A percentile compares a stretch with the other conserved stretches of the same genome.
Evolutionary conservation across 2,113 vertebrate genomes (phyloP).

Genomic region (Sisor rabdophorus): DNA sequence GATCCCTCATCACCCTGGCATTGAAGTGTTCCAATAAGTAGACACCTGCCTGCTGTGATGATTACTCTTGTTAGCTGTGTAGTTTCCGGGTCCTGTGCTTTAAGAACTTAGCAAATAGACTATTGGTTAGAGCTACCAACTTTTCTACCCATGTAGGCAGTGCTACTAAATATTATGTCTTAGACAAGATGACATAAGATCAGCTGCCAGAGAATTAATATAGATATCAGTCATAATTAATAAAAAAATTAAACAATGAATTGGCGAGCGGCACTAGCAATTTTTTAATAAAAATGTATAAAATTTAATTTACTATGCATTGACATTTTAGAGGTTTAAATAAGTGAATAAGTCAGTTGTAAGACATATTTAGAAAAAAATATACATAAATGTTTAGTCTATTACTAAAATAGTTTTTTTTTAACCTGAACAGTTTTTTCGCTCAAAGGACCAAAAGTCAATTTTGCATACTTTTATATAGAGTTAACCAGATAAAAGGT

Average conservation of each 20-base stretch:
- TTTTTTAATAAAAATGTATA: background rate
- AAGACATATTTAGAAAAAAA: background rate
- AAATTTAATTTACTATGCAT: background rate
- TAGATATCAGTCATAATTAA: constrained; percentile 1
- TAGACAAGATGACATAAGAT: constrained; percentile 29
- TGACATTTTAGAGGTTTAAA: background rate
- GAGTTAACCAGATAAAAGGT: background rate
- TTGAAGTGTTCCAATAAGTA: constrained; percentile 44
- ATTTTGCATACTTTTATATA: background rate
- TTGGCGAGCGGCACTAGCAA: background rate
- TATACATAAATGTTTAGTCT: background rate
- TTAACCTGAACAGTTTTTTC: background rate
- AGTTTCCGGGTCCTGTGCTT: constrained; percentile 26
- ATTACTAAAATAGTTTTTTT: background rate
- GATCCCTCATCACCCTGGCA: constrained; percentile 29
- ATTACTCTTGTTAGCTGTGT: constrained; percentile 42
- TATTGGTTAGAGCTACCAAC: constrained; percentile 30
- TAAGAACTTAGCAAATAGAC: constrained; percentile 38
- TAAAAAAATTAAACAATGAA: background rate
- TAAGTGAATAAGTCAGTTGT: background rate
- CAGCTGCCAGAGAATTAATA: background rate
- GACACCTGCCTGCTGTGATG: constrained; percentile 47
- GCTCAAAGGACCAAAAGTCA: background rate
- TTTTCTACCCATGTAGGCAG: constrained; percentile 17
- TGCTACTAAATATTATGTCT: constrained; percentile 23